Evolutionary conservation across 2,113 vertebrate species (phyloP), one percentile per base, ranked within the genome.

Genomic region (Nestor notabilis): DNA sequence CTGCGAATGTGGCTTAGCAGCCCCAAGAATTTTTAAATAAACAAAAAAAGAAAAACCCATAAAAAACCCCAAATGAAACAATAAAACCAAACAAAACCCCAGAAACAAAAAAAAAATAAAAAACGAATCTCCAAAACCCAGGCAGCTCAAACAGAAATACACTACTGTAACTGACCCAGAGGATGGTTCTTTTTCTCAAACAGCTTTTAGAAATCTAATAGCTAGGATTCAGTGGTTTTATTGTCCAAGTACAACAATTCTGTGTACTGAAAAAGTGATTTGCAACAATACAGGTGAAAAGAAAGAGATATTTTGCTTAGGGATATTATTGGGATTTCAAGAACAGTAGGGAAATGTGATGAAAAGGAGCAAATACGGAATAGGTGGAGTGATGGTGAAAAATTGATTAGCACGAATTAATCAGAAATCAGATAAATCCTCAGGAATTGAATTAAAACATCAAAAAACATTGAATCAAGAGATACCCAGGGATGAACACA

Each of bases 91-190:
- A n/a, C 13, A 3, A 58, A n/a, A 58, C 14, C 55, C 13, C 33
- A 65, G 4, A 13, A 47, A 52, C 3, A 0, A 31, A 37, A 65
- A 65, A 78, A 39, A 4, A 61, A 37, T 17, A 35, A 5, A 9
- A 28, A 58, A 8, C 33, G 7, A 24, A 28, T 1, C 2, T 3
- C 7, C 8, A 12, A 58, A 61, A 4, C 4, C 27, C 13, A 66
- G 37, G 10, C 20, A 58, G 28, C 9, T 81, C 52, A 71, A 87
- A 68, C 3, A 81, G 33, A 68, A 83, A 78, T 78, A 60, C 15
- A 24, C 6, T 63, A 10, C 25, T 70, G 4, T n/a, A 37, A 41
- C 15, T 74, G 49, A 46, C 31, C 19, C 28, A 77, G 17, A 58
- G 43, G 33, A 68, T 19, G 10, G 11, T 29, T 70, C 25, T 43